Evolutionary conservation across 2,888 invertebrate species (phyloP), one percentile per base, ranked within the genome.

Genomic region (Sylvicola cinctus): DNA sequence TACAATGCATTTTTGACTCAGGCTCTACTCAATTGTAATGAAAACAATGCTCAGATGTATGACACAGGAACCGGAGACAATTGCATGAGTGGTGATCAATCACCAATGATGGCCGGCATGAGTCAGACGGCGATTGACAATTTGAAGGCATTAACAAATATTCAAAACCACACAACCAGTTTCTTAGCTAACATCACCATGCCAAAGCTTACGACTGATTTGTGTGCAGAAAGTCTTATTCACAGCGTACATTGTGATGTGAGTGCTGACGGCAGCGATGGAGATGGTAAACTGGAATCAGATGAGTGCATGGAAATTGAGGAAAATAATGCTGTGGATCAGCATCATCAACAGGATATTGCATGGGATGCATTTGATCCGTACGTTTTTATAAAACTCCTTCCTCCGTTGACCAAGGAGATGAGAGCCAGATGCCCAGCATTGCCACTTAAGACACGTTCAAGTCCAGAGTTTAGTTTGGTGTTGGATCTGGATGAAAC

Each of bases 401-500:
- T 93, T 45, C 83, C 83, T 20, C 83, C 83, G 8, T 55, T 81
- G 17, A 77, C 79, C 1, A 67, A 74, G 31, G 80, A 80, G 43
- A 74, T 81, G 70, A 58, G 72, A 43, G 66, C 71, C 2, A 62
- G 72, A 43, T 63, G 51, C 48, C 54, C 0, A 3, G 91, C 91
- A 2, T 60, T 93, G 37, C 93, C 93, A 1, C 62, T 91, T 29
- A 87, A 87, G 53, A 93, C 91, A 0, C 61, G 91, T 33, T 85
- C 87, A 48, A 84, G 87, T 46, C 91, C 91, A 0, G 84, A 88
- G 51, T 90, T 88, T 44, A 91, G 91, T 57, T 62, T 93, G 56
- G 87, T 64, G 12, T 42, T 64, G 31, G 73, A 73, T 46, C 49
- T 74, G 40, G 93, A 95, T 56, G 93, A 95, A 61, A 95, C 93